phyloP scores from a whole-genome alignment of 2,888 invertebrate species.

The Sinhomidia bicolor region DNA sequence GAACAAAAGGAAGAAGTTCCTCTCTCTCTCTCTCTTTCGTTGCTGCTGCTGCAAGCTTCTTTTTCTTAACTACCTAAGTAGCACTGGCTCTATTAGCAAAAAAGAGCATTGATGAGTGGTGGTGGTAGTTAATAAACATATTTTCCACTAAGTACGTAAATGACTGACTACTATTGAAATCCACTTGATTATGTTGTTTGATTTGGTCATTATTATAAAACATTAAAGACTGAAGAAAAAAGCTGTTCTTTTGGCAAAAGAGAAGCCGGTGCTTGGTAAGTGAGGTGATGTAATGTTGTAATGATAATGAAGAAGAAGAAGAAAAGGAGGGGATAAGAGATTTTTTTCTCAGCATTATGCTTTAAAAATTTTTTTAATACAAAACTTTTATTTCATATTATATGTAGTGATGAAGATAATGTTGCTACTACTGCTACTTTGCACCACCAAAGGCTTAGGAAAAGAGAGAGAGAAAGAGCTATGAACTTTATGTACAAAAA shows the following conservation, averaged over 20 bases:
- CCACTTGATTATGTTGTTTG: slow-evolving; percentile 71
- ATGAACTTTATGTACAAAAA: slow-evolving; percentile 22
- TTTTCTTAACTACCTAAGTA: neutral
- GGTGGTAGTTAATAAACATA: slow-evolving; percentile 43
- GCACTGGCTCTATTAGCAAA: slow-evolving; percentile 38
- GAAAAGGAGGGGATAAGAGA: slow-evolving; percentile 53
- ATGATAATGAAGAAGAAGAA: slow-evolving; percentile 52
- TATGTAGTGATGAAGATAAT: neutral
- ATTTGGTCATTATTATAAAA: slow-evolving; percentile 68
- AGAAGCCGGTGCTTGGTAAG: slow-evolving; percentile 38
- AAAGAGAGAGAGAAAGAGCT: too few species aligned
- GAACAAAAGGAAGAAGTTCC: slow-evolving; percentile 47
- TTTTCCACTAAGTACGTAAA: slow-evolving; percentile 49
- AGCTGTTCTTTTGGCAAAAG: slow-evolving; percentile 24
- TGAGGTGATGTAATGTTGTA: slow-evolving; percentile 56
- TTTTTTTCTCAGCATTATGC: slow-evolving; percentile 39
- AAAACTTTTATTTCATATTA: slow-evolving; percentile 51
- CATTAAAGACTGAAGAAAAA: slow-evolving; percentile 41
- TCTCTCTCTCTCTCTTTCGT: neutral
- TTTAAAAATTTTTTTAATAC: slow-evolving; percentile 29
- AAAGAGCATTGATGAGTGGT: slow-evolving; percentile 47
- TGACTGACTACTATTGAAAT: slow-evolving; percentile 56
- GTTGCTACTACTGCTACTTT: slow-evolving; percentile 4
- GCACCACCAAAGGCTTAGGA: neutral
- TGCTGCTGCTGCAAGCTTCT: neutral